A percentile compares a stretch with the other conserved stretches of the same genome.
Evolutionary conservation across 2,113 vertebrate genomes (phyloP).

Genomic region (Camelus dromedarius): DNA sequence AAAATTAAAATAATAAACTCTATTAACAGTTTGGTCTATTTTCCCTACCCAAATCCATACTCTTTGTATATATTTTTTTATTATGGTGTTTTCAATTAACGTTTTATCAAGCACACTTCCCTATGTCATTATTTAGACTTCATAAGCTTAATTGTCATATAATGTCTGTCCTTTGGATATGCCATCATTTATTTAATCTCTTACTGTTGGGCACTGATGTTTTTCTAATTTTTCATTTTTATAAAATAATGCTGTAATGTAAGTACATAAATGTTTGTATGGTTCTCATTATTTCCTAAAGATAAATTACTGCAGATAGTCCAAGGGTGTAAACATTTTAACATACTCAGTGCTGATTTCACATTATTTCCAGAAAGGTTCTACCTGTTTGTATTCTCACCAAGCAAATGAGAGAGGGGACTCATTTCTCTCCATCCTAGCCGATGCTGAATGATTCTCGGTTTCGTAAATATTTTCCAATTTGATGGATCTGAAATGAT

Average conservation of each 20-base stretch:
- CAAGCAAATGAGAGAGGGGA: neutral
- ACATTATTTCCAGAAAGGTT: neutral
- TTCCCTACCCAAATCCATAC: neutral
- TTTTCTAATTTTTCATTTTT: constrained; percentile 35
- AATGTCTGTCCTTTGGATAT: neutral
- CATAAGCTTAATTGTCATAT: constrained; percentile 1
- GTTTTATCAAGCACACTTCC: constrained; percentile 10
- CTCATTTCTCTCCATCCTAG: neutral
- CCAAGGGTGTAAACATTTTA: neutral
- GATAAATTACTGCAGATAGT: neutral
- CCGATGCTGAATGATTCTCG: neutral
- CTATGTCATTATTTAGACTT: constrained; percentile 11
- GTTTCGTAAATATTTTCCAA: neutral
- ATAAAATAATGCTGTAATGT: neutral
- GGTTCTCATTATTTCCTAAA: constrained; percentile 10
- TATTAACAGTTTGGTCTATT: neutral
- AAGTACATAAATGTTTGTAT: neutral
- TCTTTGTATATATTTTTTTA: neutral
- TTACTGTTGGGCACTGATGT: neutral
- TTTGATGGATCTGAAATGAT: neutral
- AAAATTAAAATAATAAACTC: constrained; percentile 43
- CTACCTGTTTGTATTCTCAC: neutral
- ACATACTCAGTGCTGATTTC: neutral
- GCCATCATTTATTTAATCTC: constrained; percentile 1
- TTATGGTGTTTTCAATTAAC: neutral